Evolutionary conservation across 2,888 invertebrate genomes (phyloP).

Genomic region (Ormia ochracea): DNA sequence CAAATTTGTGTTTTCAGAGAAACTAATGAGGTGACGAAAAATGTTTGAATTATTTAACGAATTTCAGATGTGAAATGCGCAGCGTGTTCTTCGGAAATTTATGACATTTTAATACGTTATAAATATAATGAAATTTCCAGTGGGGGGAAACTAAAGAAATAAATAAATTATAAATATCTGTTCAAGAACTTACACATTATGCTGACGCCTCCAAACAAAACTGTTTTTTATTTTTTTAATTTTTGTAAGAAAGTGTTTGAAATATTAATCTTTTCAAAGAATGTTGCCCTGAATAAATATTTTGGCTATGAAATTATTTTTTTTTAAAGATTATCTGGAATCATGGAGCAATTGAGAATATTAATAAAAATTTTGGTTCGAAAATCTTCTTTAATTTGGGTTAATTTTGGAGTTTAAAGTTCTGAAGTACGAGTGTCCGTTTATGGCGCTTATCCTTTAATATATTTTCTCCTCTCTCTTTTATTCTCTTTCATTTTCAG

Average conservation of each 20-base stretch:
- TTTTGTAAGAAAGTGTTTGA: too few species aligned
- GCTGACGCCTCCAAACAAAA: background rate
- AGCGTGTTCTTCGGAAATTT: background rate
- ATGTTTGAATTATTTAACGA: constrained; percentile 18
- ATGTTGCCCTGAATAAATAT: too few species aligned
- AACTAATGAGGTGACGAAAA: constrained; percentile 25
- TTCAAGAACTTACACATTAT: background rate
- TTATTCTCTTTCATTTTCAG: background rate
- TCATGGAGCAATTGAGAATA: too few species aligned
- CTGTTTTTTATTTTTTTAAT: background rate
- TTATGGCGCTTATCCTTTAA: too few species aligned
- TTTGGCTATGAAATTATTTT: too few species aligned
- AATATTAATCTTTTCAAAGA: too few species aligned
- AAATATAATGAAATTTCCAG: background rate
- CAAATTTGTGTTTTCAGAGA: background rate
- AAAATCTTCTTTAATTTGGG: too few species aligned
- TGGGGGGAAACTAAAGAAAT: background rate
- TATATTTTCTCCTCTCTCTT: background rate
- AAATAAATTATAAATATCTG: background rate
- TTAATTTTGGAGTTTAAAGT: too few species aligned
- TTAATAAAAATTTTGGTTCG: too few species aligned
- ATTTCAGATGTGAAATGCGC: constrained; percentile 3
- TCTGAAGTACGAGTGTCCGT: too few species aligned
- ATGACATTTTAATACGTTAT: constrained; percentile 19
- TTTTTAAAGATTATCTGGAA: too few species aligned